Evolutionary conservation across 2,797 vertebrate genomes (phyloP).

Genomic region (Pseudochromis fuscus): DNA sequence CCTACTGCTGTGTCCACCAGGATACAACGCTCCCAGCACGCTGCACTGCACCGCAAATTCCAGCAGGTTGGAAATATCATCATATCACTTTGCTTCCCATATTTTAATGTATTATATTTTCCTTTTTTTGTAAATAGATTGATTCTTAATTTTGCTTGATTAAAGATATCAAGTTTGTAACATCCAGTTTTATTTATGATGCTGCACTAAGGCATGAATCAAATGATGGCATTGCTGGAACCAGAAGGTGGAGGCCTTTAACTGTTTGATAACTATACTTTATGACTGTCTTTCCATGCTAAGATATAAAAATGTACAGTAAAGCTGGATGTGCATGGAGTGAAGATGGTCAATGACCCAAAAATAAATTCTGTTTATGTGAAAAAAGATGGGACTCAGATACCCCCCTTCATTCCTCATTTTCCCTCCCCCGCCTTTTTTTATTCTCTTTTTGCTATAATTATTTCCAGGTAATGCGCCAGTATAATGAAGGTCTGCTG

Average conservation of each 20-base stretch:
- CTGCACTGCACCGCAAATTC: conserved; percentile 86
- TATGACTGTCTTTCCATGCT: background rate
- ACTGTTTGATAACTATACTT: background rate
- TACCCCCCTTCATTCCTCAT: conserved; percentile 29
- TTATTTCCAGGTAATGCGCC: conserved; percentile 85
- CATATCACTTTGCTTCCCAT: background rate
- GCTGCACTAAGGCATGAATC: no score
- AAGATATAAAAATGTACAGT: conserved; percentile 5
- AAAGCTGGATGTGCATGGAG: background rate
- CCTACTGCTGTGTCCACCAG: conserved; percentile 82
- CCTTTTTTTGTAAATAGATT: background rate
- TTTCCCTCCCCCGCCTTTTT: background rate
- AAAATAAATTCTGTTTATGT: conserved; percentile 17
- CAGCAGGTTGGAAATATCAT: conserved; percentile 74
- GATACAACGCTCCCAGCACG: conserved; percentile 89
- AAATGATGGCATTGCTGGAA: background rate
- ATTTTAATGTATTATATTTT: background rate
- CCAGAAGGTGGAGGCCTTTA: no score
- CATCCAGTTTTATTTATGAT: no score
- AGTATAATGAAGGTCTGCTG: conserved; percentile 90
- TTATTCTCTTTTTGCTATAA: conserved; percentile 42
- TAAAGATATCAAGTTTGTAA: no score
- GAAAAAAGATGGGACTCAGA: conserved; percentile 24
- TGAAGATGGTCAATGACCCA: background rate
- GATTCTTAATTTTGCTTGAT: background rate